Base-by-base conservation (phyloP, 2,797 vertebrate species). In the Jordanella pulchra region DNA sequence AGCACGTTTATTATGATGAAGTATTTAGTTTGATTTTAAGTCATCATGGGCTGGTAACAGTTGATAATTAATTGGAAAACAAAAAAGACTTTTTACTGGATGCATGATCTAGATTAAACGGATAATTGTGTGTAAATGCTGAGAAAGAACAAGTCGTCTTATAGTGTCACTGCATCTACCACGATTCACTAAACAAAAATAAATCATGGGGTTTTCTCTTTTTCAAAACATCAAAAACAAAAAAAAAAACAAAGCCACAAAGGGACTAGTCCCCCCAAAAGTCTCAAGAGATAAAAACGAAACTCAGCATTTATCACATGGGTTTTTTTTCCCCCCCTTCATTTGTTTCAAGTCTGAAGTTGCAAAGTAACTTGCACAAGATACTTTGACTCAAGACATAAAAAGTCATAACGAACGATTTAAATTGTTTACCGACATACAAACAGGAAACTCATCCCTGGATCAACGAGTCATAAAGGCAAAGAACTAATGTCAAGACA, bases 361-460 rank as follows among this genome's bases (percentile, higher is more conserved):
- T 55, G 27, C 47, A 7, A 32, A 48, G 48, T 32, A 68, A 56
- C 45, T 65, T 17, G 17, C 15, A 68, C 2, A 32, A 51, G 63
- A 53, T 21, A 12, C 44, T 67, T 45, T 42, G 55, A 78, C 15
- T 64, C 70, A 71, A 78, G 71, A 30, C 70, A 23, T n/a, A 13
- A 30, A 21, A 67, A 78, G 14, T 9, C 75, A 72, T 56, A 77
- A 45, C 32, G 73, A 28, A 51, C 44, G 45, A 75, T 66, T 44
- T 54, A 55, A 76, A 79, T 56, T 28, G 12, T 14, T 15, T 12
- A 56, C 27, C 55, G 12, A 61, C 66, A 68, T 50, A 71, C 2
- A 69, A 73, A 72, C 48, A 70, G 67, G 3, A 56, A 48, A 69
- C 28, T 18, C 25, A 50, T 23, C 1, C 39, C 11, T 27, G 17